Percentiles rank a stretch among this genome's conserved stretches.
phyloP scores from a whole-genome alignment of 1,140 invertebrate species.

The Drosophila nigrodunni region DNA sequence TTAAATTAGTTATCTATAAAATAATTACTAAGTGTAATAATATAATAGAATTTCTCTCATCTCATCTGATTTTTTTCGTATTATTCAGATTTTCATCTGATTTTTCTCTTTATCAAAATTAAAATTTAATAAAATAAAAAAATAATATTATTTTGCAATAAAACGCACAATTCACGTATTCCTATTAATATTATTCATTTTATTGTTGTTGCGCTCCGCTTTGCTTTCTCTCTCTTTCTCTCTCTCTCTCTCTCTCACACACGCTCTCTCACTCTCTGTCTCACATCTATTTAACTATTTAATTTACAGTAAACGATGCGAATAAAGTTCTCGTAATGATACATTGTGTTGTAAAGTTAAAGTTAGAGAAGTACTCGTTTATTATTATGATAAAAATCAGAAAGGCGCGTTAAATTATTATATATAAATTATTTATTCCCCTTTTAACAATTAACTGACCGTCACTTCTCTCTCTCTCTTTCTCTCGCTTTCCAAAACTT shows the following conservation, averaged over 20 bases:
- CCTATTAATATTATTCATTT: slow-evolving; percentile 18
- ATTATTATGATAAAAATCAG: slow-evolving; percentile 22
- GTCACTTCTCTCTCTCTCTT: slow-evolving; percentile 5
- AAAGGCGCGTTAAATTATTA: slow-evolving; percentile 36
- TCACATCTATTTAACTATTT: slow-evolving; percentile 56
- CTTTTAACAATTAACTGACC: slow-evolving; percentile 72
- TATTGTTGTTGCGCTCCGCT: slow-evolving; percentile 15
- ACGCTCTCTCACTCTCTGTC: too few relatives aligned
- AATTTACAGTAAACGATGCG: slow-evolving; percentile 56
- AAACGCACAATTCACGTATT: slow-evolving; percentile 51
- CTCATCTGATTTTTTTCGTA: neutral
- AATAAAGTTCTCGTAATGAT: slow-evolving; percentile 42
- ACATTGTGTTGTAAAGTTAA: slow-evolving; percentile 41
- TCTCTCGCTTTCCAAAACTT: neutral
- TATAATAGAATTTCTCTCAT: slow-evolving; percentile 62
- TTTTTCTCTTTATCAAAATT: slow-evolving; percentile 39
- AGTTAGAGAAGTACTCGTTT: slow-evolving; percentile 49
- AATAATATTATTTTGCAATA: slow-evolving; percentile 51
- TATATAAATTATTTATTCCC: slow-evolving; percentile 60
- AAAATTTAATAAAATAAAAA: slow-evolving; percentile 52
- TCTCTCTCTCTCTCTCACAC: too few relatives aligned
- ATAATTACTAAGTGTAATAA: slow-evolving; percentile 71
- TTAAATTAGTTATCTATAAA: slow-evolving; percentile 81
- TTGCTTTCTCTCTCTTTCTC: too few relatives aligned
- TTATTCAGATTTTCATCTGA: slow-evolving; percentile 26